A percentile compares a stretch with the other conserved stretches of the same genome.
These are phyloP conservation scores for Morpho deidamia DNA, from an alignment of 2,888 invertebrate genomes.

Conservation along the genomic window DNA sequence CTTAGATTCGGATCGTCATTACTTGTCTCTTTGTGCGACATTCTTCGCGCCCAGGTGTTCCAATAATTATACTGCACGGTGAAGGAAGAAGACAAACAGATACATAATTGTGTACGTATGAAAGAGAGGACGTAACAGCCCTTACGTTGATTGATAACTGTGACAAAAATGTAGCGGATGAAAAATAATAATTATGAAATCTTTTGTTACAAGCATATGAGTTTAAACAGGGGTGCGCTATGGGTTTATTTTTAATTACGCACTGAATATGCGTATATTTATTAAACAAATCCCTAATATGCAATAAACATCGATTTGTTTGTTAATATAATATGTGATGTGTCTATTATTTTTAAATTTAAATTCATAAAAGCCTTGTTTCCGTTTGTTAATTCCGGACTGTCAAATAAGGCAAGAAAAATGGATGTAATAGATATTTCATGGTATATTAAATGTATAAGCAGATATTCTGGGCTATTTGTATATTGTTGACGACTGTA, in stretches of 20 bases:
- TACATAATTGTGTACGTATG: conserved; percentile 29
- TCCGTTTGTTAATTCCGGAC: too few relatives aligned
- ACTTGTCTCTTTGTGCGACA: conserved; percentile 77
- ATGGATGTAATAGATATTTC: too few relatives aligned
- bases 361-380: too few relatives aligned
- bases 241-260: conserved; percentile 8
- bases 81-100: conserved; percentile 48
- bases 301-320: too few relatives aligned
- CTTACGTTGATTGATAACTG: conserved; percentile 79
- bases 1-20: conserved; percentile 76
- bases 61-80: conserved; percentile 69
- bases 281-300: too few relatives aligned
- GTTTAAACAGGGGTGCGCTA: conserved; percentile 58
- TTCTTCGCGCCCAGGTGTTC: conserved; percentile 78
- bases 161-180: conserved; percentile 79
- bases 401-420: too few relatives aligned
- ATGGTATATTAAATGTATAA: too few relatives aligned
- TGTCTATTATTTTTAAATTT: too few relatives aligned
- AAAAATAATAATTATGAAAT: conserved; percentile 77
- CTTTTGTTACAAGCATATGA: conserved; percentile 72
- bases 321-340: too few relatives aligned
- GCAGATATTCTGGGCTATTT: too few relatives aligned
- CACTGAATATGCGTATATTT: too few relatives aligned
- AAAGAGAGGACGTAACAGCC: conserved; percentile 48
- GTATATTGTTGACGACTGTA: too few relatives aligned